Conservation (phyloP, 2,113 vertebrate species). For the Rhinoptilus africanus region DNA sequence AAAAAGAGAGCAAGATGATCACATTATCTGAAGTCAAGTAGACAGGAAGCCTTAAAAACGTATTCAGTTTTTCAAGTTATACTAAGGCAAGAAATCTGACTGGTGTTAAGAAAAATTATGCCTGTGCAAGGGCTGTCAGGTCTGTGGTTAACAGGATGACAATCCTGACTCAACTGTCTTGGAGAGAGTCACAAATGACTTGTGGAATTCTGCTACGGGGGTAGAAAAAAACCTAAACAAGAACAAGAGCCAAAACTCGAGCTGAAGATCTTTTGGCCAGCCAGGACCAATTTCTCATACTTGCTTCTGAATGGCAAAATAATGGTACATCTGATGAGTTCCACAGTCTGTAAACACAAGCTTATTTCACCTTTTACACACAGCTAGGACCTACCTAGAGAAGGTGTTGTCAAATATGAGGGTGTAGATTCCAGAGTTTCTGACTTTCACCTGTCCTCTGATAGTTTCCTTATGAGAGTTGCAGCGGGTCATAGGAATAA, state of each 20-base stretch:
- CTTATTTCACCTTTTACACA: not conserved
- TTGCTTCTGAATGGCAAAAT: not conserved
- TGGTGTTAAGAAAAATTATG: not conserved
- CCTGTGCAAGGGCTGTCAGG: not conserved
- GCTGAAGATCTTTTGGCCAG: not conserved
- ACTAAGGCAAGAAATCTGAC: not conserved
- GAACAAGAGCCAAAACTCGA: not conserved
- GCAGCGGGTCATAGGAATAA: conserved; percentile 93
- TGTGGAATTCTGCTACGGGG: not conserved
- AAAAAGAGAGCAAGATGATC: not conserved
- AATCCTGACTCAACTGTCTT: not conserved
- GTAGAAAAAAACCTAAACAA: not conserved
- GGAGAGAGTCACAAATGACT: not conserved
- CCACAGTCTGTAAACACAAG: not conserved
- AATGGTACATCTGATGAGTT: not conserved
- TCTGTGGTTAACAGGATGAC: not conserved
- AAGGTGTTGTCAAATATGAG: conserved; percentile 97
- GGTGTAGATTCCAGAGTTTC: conserved; percentile 84
- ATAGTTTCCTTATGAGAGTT: conserved; percentile 92
- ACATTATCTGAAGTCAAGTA: not conserved
- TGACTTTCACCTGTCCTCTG: conserved; percentile 88
- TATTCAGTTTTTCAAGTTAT: not conserved
- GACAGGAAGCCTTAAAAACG: not conserved
- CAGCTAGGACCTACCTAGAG: conserved; percentile 81
- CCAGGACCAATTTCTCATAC: not conserved